These are phyloP conservation scores for Mobula birostris DNA, from an alignment of 2,113 vertebrate species.

Conservation along the genomic window DNA sequence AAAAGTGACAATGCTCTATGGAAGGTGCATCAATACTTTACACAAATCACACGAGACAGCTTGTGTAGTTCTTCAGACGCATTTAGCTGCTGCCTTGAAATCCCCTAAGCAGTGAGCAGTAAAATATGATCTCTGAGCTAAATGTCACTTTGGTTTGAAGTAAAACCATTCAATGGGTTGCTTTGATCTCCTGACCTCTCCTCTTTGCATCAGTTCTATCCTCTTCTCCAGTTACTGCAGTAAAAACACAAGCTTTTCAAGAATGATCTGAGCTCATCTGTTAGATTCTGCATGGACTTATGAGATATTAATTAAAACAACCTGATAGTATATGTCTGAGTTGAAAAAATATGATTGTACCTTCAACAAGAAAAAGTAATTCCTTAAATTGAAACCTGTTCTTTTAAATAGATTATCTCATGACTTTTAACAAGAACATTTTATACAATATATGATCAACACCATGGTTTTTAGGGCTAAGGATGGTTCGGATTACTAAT, in stretches of 20 bases:
- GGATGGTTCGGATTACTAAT: neutral
- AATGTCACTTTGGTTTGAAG: slow-evolving; percentile 19
- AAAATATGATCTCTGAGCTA: slow-evolving; percentile 26
- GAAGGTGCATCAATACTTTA: neutral
- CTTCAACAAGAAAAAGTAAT: neutral
- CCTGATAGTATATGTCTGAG: neutral
- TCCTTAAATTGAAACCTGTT: neutral
- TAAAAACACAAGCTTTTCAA: neutral
- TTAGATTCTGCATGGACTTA: neutral
- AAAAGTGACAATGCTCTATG: neutral
- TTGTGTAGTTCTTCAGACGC: neutral
- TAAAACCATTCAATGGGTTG: neutral
- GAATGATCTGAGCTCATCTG: neutral
- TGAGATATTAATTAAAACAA: slow-evolving; percentile 23
- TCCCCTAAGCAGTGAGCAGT: neutral
- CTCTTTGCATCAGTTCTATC: neutral
- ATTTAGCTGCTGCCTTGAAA: slow-evolving; percentile 28
- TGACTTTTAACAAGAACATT: neutral
- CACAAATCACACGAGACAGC: slow-evolving; percentile 10
- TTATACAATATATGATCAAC: neutral
- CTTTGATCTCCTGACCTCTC: slow-evolving; percentile 28
- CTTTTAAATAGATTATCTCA: neutral
- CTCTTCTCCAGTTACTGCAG: slow-evolving; percentile 6
- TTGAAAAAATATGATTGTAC: neutral
- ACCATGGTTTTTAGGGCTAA: neutral